Base-by-base conservation (phyloP, 2,888 invertebrate genomes). In the Diarsia brunnea region DNA sequence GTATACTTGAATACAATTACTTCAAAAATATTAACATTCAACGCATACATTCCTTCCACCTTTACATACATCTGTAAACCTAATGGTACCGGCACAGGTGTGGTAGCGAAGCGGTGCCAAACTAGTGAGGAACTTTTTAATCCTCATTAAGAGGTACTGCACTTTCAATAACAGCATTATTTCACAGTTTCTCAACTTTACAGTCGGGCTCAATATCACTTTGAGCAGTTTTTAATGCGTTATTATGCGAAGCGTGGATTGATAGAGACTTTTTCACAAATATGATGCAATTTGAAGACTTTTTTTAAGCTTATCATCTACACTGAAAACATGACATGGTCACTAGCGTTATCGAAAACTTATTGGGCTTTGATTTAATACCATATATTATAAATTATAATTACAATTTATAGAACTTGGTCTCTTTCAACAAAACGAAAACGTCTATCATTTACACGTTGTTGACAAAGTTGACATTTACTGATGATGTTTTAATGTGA, bases 161-260 rank as follows among this genome's bases (percentile, higher is more conserved):
- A 73, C 70, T 84, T 84, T 75, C 74, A 84, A 79, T 80, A 80
- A 82, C 71, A 74, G 60, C 16, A 68, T 84, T 81, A 84, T 70
- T 84, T 81, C 58, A 73, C 45, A 79, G 61, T 81, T 69, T 16
- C 45, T 21, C 24, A 73, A 79, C 31, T 84, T 60, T 49, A 31
- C 2, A 43, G 19, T 66, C 19, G 21, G 27, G 21, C 38, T 43
- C 12, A 58, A 69, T 58, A 43, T n/a, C 3, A 43, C 38, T 71
- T 78, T 65, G 43, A 79, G 24, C 47, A 66, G 19, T 49, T 68
- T 61, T 60, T 53, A 49, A 79, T 71, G 21, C 24, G 38, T 31
- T 58, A 43, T 24, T 49, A 21, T n/a, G 12, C 10, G 3, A 58
- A 4, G 11, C 27, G 24, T 7, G 19, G 27, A 49, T 14, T 61